These are phyloP conservation scores for Pogonocichla stellata DNA, from an alignment of 2,113 vertebrate genomes.

Conservation along the genomic window DNA sequence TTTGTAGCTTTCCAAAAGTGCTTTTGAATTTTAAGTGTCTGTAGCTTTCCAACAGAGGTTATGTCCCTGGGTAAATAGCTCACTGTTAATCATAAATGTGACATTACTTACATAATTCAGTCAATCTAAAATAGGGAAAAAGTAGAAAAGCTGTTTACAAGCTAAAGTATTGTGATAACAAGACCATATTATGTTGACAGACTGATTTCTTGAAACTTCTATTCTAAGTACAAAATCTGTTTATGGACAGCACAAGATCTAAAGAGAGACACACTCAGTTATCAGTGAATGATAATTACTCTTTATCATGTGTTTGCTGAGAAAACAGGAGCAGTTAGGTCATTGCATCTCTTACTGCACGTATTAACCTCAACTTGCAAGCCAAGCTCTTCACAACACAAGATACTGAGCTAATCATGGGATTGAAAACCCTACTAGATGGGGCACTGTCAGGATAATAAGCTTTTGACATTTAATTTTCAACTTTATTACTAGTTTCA, in stretches of 20 bases:
- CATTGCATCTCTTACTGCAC: neutral
- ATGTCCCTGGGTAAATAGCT: neutral
- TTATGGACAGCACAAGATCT: neutral
- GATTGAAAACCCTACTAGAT: neutral
- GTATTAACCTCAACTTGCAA: neutral
- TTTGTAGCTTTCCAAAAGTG: neutral
- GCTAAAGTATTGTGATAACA: neutral
- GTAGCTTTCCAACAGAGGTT: neutral
- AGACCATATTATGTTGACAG: neutral
- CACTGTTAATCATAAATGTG: neutral
- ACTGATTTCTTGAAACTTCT: neutral
- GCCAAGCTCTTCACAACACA: neutral
- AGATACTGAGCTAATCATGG: neutral
- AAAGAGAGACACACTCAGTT: neutral
- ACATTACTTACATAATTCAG: neutral
- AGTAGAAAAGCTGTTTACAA: neutral
- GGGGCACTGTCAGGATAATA: neutral
- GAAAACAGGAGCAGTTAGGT: conserved; percentile 30
- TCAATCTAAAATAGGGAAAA: neutral
- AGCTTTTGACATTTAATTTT: neutral
- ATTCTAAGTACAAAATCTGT: neutral
- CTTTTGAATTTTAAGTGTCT: neutral
- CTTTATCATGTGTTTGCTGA: conserved; percentile 25
- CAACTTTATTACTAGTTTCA: neutral
- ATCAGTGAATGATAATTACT: neutral